phyloP scores from a whole-genome alignment of 2,888 invertebrate species.

The Cordilura impudica region DNA sequence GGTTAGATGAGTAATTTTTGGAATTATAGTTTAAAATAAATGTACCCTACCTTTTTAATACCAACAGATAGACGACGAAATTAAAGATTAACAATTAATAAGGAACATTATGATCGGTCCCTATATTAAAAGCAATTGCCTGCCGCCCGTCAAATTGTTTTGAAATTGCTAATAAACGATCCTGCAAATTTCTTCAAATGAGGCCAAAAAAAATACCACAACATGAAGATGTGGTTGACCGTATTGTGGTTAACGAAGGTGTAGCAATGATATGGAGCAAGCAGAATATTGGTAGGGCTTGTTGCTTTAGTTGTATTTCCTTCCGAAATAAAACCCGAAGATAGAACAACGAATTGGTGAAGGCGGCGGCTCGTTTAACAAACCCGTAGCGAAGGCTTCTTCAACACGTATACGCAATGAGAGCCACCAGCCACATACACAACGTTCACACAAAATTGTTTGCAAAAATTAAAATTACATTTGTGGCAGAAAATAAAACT shows the following conservation, averaged over 20 bases:
- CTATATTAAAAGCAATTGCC: too few species aligned
- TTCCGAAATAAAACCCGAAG: neutral
- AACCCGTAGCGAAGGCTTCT: constrained; percentile 39
- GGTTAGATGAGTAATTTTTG: too few species aligned
- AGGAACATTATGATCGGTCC: too few species aligned
- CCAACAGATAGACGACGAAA: too few species aligned
- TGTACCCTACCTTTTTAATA: too few species aligned
- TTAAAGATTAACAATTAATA: too few species aligned
- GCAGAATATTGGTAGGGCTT: neutral
- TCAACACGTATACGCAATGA: constrained; percentile 58
- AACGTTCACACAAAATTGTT: constrained; percentile 23
- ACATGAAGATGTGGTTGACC: neutral
- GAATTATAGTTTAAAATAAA: too few species aligned
- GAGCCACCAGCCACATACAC: constrained; percentile 47
- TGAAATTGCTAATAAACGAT: too few species aligned
- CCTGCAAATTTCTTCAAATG: neutral
- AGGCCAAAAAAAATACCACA: neutral
- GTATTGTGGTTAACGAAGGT: neutral
- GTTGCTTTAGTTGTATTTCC: neutral
- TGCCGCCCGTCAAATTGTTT: too few species aligned
- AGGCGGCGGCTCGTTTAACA: constrained; percentile 41
- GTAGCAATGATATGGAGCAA: too few species aligned
- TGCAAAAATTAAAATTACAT: constrained; percentile 1
- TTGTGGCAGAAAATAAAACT: neutral
- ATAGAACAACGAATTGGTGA: constrained; percentile 12